phyloP scores from a whole-genome alignment of 2,888 invertebrate genomes.

The Morpho deidamia region DNA sequence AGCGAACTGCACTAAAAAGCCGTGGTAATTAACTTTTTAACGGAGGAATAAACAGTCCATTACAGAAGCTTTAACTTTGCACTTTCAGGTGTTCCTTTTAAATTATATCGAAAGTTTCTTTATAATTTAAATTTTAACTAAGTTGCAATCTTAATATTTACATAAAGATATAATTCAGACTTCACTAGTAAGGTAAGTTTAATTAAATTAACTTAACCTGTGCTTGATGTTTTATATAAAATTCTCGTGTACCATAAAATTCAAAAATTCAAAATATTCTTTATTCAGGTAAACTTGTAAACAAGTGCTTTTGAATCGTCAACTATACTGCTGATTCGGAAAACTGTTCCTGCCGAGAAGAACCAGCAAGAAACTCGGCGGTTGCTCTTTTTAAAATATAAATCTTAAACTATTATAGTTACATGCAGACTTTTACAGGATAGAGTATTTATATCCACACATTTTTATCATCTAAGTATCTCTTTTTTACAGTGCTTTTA shows the following conservation, averaged over 20 bases:
- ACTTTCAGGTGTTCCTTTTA: neutral
- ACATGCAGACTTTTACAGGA: too few species aligned
- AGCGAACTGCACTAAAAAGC: neutral
- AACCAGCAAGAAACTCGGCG: too few species aligned
- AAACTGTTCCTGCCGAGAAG: too few species aligned
- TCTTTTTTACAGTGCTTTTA: too few species aligned
- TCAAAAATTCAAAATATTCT: too few species aligned
- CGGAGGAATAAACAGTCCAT: conserved; percentile 8
- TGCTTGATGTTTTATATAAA: too few species aligned
- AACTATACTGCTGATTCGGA: too few species aligned
- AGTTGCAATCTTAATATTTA: neutral
- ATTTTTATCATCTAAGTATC: neutral
- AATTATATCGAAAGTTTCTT: neutral
- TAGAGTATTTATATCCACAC: neutral
- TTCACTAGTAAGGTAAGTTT: neutral
- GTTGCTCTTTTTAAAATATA: too few species aligned
- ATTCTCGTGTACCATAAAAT: too few species aligned
- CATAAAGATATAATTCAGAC: conserved; percentile 1
- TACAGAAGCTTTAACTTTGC: conserved; percentile 2
- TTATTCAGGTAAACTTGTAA: too few species aligned
- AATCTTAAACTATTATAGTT: too few species aligned
- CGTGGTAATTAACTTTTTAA: conserved; percentile 1
- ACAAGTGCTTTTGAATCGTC: too few species aligned
- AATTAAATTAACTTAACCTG: neutral
- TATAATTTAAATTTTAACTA: neutral